Base-by-base conservation (phyloP, 2,888 invertebrate species). In the Phymatocera aterrima region DNA sequence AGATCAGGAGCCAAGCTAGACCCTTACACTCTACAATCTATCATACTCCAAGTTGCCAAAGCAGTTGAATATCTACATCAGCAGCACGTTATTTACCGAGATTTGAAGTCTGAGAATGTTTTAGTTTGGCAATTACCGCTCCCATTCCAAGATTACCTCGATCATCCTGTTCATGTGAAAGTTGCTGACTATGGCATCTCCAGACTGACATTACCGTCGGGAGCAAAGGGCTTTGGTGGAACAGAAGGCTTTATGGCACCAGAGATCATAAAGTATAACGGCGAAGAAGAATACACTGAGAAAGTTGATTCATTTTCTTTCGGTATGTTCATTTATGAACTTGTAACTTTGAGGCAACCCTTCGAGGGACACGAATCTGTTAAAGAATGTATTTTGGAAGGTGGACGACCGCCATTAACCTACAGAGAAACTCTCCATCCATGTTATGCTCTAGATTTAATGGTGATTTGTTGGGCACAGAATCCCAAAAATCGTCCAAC, bases 221-320 rank as follows among this genome's bases (percentile, higher is more conserved):
- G 98, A 0, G 96, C 97, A 0, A 98, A 98, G 90, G 99, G 99
- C 0, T 99, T 99, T 91, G 99, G 99, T 0, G 99, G 99, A 1
- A 99, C 99, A 0, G 98, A 98, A 91, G 99, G 99, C 0, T 99
- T 99, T 90, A 99, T 99, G 97, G 99, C 99, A 1, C 99, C 99
- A 0, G 99, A 99, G 92, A 99, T 99, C 83, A 97, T 99, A 93
- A 93, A 97, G 68, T 98, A 98, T 91, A 99, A 99, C 89, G 99
- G 99, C 0, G 99, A 99, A 90, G 98, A 99, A 89, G 98, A 99
- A 85, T 99, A 99, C 85, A 99, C 98, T 0, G 98, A 99, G 88
- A 99, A 99, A 93, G 98, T 99, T 79, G 99, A 99, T 89, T 98
- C 98, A 84, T 99, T 99, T 91, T 99, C 99, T 0, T 99, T 98